phyloP scores from a whole-genome alignment of 2,113 vertebrate genomes.

The Phyllopteryx taeniolatus region DNA sequence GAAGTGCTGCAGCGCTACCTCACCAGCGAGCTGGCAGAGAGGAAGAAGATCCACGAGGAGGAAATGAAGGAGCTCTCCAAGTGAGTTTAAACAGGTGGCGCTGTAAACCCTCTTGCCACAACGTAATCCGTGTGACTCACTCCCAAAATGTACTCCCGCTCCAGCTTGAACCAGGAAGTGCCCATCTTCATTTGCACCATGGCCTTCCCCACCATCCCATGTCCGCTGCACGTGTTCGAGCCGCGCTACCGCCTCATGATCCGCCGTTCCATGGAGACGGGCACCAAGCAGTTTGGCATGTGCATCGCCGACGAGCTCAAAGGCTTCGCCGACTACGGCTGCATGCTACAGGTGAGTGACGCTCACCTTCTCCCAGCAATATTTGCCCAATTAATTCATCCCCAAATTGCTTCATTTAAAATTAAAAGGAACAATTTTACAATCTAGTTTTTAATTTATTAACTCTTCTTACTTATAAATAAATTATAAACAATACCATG shows the following conservation, averaged over 20 bases:
- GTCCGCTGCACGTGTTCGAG: conserved; percentile 89
- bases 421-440: too few relatives aligned
- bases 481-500: too few relatives aligned
- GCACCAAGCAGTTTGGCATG: conserved; percentile 91
- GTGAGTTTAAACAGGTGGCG: conserved; percentile 62
- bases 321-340: conserved; percentile 89
- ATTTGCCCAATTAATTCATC: background rate
- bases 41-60: conserved; percentile 88
- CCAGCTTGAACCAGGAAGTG: conserved; percentile 89
- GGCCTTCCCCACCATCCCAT: conserved; percentile 92
- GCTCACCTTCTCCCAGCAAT: background rate
- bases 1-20: conserved; percentile 84
- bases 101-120: background rate
- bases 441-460: too few relatives aligned
- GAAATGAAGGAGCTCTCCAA: conserved; percentile 90
- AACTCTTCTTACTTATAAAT: too few relatives aligned
- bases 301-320: conserved; percentile 87
- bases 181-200: conserved; percentile 93
- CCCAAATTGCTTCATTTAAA: background rate
- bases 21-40: conserved; percentile 82
- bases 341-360: conserved; percentile 80
- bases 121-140: background rate
- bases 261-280: conserved; percentile 90
- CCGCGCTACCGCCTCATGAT: conserved; percentile 91
- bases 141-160: conserved; percentile 3